Evolutionary conservation across 2,888 invertebrate species (phyloP), one percentile per base, ranked within the genome.

Genomic region (Drosophila siamana): DNA sequence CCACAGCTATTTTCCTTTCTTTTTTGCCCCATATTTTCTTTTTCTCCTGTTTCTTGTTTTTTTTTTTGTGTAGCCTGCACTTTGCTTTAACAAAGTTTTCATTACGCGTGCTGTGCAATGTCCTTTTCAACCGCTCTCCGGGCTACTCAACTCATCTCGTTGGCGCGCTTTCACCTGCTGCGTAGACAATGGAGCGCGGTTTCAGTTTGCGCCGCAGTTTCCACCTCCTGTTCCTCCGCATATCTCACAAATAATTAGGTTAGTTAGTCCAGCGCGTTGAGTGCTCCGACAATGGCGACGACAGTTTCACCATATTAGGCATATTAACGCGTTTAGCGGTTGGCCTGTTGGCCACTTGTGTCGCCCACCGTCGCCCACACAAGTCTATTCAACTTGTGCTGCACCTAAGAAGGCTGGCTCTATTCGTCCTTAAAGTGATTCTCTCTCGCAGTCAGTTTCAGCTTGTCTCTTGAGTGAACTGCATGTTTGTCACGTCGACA

Each of bases 211-310:
- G 62, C 61, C 69, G 51, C 44, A 54, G 50, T 44, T 56, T 52
- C 52, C 41, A n/a, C 33, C 41, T 33, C 33, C 11, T n/a, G 19
- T 52, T 52, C 40, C 50, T 48, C 61, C 60, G 61, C 62, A 60
- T 78, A 78, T 80, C 86, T 86, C 61, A 64, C 78, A 83, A 88
- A 74, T 83, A 83, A 83, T 83, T 88, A 88, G 82, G 80, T 83
- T 83, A 83, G 82, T 88, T 88, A 83, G 88, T 73, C 66, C 44
- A 40, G 51, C 75, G 66, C 51, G 62, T 44, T 68, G 74, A 59
- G 69, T 78, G 74, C 50, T 46, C 46, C 33, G 61, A 64, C 85
- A 77, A 60, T 68, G 61, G 71, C 57, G 62, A 43, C 48, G 30
- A 64, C 75, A 55, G 63, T 61, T 65, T 74, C 74, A 57, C 61